Evolutionary conservation across 2,113 vertebrate species (phyloP), one percentile per base, ranked within the genome.

Genomic region (Suncus etruscus): DNA sequence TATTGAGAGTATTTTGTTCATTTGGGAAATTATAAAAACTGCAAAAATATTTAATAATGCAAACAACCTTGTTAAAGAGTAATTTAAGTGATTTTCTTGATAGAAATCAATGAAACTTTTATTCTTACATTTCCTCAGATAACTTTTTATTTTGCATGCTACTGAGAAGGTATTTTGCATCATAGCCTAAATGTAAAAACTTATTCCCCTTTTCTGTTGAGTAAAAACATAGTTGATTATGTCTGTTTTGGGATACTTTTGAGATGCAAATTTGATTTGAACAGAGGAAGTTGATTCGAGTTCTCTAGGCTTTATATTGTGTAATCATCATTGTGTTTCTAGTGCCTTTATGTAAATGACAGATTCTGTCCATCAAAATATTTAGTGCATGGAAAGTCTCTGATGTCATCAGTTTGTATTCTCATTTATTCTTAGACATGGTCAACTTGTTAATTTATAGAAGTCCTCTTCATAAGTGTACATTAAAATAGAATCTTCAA

Each of bases 221-320:
- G 90, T 76, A 91, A 94, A 54, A 94, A 84, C 68, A 70, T 86
- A 73, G 90, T 74, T 96, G 95, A 95, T 96, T 88, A 89, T 70
- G 70, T 92, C 92, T 94, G 92, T 94, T 96, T 95, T 90, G 73
- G 78, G 39, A 92, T 73, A 87, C 92, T 95, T 94, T 95, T 94
- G 90, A 94, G 73, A 96, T 96, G 93, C 90, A 96, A 96, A 96
- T 96, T 96, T 50, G 24, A 75, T 72, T 90, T 73, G 76, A 94
- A 96, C 95, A 96, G 94, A 92, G 47, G 74, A 85, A 87, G 90
- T 83, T 95, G 94, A 96, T 96, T 96, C 93, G 79, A 94, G 27
- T 94, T 92, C 93, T 96, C 80, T 86, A 83, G 51, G 63, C 91
- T 90, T 92, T 93, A n/a, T 92, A 78, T 76, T 89, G 63, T 93